These are phyloP conservation scores for Kuschelorhynchus macadamiae DNA, from an alignment of 2,888 invertebrate genomes.

Conservation along the genomic window DNA sequence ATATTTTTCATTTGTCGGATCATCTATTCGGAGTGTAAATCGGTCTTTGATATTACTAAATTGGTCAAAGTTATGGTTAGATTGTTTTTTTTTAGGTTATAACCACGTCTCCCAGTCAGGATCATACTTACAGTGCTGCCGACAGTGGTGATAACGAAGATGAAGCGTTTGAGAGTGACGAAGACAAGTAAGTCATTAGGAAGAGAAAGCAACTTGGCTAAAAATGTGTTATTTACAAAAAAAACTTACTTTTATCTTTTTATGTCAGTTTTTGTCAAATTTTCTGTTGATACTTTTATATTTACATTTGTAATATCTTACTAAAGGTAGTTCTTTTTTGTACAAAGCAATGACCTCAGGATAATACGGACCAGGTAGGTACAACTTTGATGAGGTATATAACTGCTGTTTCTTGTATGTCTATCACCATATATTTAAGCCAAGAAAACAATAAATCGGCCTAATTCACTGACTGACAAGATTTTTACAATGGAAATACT, in stretches of 20 bases:
- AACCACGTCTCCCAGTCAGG: slow-evolving; percentile 91
- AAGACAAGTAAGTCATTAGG: slow-evolving; percentile 68
- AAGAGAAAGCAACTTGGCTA: background rate
- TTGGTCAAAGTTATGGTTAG: no score
- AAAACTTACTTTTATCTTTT: no score
- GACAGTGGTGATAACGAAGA: slow-evolving; percentile 68
- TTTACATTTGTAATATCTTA: slow-evolving; percentile 1
- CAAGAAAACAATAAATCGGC: no score
- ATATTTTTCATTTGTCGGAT: no score
- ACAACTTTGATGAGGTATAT: background rate
- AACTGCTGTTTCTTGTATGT: no score
- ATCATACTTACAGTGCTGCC: slow-evolving; percentile 90
- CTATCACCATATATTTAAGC: no score
- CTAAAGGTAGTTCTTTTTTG: slow-evolving; percentile 24
- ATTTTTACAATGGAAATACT: no score
- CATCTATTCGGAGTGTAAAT: no score
- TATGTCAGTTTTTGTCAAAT: no score
- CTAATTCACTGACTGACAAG: no score
- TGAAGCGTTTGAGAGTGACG: slow-evolving; percentile 74
- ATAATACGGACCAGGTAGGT: slow-evolving; percentile 44
- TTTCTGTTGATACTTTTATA: background rate
- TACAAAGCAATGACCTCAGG: slow-evolving; percentile 45
- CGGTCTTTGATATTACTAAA: no score
- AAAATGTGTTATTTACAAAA: no score
- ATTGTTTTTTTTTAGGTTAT: slow-evolving; percentile 75